These are phyloP conservation scores for Drosophila dives DNA, from an alignment of 2,888 invertebrate genomes.

Conservation along the genomic window DNA sequence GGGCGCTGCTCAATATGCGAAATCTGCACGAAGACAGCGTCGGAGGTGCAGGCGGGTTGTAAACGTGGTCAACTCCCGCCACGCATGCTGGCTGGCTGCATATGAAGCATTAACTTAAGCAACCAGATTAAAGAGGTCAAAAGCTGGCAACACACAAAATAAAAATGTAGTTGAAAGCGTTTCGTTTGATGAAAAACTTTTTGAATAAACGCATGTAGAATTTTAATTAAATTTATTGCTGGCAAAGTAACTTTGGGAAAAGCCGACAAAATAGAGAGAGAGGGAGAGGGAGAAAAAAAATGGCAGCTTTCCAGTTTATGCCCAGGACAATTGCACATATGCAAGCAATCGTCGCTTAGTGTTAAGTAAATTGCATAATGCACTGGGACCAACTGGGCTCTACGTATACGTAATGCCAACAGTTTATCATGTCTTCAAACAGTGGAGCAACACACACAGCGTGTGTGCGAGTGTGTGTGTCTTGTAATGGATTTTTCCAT, in stretches of 20 bases:
- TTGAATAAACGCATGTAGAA: slow-evolving; percentile 1
- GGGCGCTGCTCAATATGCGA: slow-evolving; percentile 57
- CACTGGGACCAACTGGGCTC: slow-evolving; percentile 3
- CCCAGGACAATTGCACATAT: slow-evolving; percentile 12
- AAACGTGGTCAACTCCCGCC: slow-evolving; percentile 5
- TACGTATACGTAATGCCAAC: slow-evolving; percentile 44
- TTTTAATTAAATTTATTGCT: slow-evolving; percentile 34
- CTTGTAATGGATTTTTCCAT: slow-evolving; percentile 70
- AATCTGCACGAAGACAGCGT: slow-evolving; percentile 17
- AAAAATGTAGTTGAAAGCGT: not conserved
- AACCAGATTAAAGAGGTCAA: not conserved
- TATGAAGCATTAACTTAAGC: slow-evolving; percentile 4
- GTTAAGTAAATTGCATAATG: slow-evolving; percentile 27
- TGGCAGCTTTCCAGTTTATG: slow-evolving; percentile 15
- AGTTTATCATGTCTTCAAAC: slow-evolving; percentile 25
- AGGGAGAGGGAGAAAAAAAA: not conserved
- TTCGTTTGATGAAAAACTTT: not conserved
- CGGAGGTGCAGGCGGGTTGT: not conserved
- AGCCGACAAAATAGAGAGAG: no score
- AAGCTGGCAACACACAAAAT: no score
- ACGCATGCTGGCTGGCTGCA: not conserved
- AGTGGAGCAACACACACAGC: not conserved
- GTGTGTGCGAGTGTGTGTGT: slow-evolving; percentile 1
- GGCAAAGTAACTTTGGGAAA: not conserved
- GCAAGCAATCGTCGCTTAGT: not conserved